A percentile compares a stretch with the other conserved stretches of the same genome.
Evolutionary conservation across 2,113 vertebrate species (phyloP).

Genomic region (Barnardius zonarius): DNA sequence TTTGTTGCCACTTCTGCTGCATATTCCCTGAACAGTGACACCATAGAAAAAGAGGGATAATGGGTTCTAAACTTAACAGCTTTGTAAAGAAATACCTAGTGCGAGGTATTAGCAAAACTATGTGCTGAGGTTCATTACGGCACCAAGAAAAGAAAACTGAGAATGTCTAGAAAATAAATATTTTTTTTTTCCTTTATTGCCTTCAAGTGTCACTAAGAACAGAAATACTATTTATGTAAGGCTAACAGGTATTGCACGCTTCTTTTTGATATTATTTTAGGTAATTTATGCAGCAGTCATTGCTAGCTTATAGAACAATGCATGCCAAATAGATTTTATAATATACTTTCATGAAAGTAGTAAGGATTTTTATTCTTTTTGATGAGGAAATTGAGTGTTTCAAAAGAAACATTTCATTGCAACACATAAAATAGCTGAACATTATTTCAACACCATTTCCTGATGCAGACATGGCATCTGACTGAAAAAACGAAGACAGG

Average conservation of each 20-base stretch:
- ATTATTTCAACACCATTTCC: neutral
- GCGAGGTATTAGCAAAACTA: neutral
- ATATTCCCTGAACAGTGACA: neutral
- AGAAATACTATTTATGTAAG: neutral
- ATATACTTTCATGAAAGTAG: neutral
- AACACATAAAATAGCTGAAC: neutral
- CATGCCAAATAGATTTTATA: neutral
- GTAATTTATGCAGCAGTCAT: neutral
- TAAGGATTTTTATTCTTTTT: neutral
- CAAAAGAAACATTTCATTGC: neutral
- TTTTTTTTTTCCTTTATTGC: neutral
- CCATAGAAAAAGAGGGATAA: neutral
- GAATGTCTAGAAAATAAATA: neutral
- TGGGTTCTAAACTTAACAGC: neutral
- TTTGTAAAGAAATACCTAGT: neutral
- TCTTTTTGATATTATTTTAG: neutral
- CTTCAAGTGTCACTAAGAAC: neutral
- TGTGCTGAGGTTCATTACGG: neutral
- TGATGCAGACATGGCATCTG: neutral
- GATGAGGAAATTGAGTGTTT: neutral
- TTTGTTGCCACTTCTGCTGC: neutral
- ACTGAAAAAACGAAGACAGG: neutral
- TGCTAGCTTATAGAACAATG: neutral
- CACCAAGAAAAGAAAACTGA: neutral
- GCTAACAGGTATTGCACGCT: neutral